Percentiles rank a stretch among this genome's conserved stretches.
Conservation (phyloP, 2,113 vertebrate genomes). For the Elachura formosa region DNA sequence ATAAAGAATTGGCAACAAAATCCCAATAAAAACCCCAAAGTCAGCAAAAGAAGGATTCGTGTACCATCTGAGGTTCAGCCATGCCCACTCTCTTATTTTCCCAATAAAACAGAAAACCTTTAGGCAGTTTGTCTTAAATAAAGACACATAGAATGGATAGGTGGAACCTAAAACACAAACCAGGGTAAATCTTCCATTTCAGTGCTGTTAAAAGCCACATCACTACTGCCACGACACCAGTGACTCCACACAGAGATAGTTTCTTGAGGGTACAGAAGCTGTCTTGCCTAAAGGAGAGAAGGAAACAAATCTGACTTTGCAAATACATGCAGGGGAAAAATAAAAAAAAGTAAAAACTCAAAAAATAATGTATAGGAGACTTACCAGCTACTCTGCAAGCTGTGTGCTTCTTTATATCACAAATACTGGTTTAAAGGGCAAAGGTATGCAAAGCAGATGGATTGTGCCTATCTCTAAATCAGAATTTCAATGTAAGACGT, state of each 20-base stretch:
- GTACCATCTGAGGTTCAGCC: background rate
- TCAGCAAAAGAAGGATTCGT: background rate
- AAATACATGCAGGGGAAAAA: background rate
- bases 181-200: background rate
- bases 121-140: background rate
- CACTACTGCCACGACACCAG: background rate
- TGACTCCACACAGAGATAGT: background rate
- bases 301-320: background rate
- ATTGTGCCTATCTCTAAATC: background rate
- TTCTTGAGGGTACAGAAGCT: background rate
- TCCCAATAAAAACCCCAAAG: accelerated
- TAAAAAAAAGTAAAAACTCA: accelerated
- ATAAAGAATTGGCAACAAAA: background rate
- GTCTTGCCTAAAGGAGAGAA: background rate
- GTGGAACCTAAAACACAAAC: background rate
- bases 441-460: constrained; percentile 31
- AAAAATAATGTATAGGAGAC: background rate
- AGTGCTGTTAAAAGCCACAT: background rate
- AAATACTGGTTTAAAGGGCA: constrained; percentile 21
- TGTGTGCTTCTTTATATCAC: background rate
- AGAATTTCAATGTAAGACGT: background rate
- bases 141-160: background rate
- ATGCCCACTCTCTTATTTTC: background rate
- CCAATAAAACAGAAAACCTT: background rate
- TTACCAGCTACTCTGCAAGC: constrained; percentile 3